Percentiles rank a stretch among this genome's conserved stretches.
Evolutionary conservation across 2,797 vertebrate species (phyloP).

Genomic region (Muscicapa comitata): DNA sequence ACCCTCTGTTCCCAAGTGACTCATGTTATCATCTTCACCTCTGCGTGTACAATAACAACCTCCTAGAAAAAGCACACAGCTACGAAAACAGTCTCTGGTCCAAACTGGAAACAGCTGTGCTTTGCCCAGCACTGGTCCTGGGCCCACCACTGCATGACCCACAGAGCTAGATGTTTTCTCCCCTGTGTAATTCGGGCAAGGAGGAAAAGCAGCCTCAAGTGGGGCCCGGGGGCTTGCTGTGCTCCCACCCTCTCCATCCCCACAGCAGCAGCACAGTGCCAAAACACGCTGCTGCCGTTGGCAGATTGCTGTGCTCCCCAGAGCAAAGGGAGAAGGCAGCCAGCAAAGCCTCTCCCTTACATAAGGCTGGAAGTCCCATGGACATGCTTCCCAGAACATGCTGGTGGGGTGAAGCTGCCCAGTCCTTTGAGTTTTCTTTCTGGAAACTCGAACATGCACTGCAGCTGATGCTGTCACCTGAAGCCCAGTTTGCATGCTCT

Average conservation of each 20-base stretch:
- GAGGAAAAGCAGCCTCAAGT: neutral
- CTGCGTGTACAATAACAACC: neutral
- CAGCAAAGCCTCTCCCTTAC: neutral
- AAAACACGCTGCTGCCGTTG: neutral
- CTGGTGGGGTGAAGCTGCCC: neutral
- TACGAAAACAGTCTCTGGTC: neutral
- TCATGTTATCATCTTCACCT: neutral
- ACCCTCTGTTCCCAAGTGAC: neutral
- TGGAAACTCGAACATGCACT: rapidly evolving
- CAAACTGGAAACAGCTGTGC: neutral
- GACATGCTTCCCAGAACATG: neutral
- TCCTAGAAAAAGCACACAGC: neutral
- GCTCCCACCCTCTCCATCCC: neutral
- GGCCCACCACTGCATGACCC: neutral
- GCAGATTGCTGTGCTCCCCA: neutral
- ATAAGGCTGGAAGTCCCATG: neutral
- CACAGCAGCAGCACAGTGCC: neutral
- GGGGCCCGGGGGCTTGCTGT: neutral
- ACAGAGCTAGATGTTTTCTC: neutral
- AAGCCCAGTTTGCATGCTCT: neutral
- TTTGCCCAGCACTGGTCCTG: neutral
- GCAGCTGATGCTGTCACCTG: rapidly evolving
- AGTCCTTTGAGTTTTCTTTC: neutral
- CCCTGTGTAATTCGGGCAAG: neutral
- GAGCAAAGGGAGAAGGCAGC: neutral